Evolutionary conservation across 2,113 vertebrate species (phyloP).

Genomic region (Phylloscopus trochiloides): DNA sequence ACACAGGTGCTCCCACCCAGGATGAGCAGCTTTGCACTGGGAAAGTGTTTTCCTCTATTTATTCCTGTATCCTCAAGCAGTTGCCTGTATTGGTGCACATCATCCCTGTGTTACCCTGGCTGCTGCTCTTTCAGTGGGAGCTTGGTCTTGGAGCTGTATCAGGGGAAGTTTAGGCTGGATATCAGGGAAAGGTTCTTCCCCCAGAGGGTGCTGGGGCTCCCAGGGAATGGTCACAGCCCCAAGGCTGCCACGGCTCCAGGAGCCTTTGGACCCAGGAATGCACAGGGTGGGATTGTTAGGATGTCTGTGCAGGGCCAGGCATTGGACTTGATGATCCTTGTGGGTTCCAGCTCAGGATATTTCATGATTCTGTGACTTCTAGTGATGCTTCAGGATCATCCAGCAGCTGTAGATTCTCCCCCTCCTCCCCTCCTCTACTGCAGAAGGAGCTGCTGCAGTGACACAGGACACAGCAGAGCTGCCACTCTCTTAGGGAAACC

Average conservation of each 20-base stretch:
- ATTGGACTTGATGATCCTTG: rapidly evolving
- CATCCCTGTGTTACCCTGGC: neutral
- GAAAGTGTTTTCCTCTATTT: neutral
- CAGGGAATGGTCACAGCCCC: neutral
- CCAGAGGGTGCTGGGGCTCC: neutral
- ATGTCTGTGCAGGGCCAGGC: neutral
- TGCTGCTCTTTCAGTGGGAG: neutral
- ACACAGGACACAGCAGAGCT: neutral
- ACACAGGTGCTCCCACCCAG: neutral
- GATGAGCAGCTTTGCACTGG: neutral
- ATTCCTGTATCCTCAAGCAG: neutral
- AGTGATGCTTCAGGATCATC: neutral
- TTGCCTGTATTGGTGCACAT: neutral
- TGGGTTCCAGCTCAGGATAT: neutral
- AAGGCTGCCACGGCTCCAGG: neutral
- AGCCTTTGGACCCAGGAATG: neutral
- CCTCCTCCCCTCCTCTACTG: neutral
- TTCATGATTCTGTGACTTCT: neutral
- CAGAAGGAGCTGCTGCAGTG: neutral
- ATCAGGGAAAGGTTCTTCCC: neutral
- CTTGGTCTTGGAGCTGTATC: neutral
- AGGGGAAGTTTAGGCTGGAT: neutral
- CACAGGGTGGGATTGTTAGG: neutral
- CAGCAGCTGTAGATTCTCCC: neutral
- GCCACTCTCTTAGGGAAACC: neutral